Evolutionary conservation across 1,140 invertebrate species (phyloP).

Genomic region (Microplitis mediator): DNA sequence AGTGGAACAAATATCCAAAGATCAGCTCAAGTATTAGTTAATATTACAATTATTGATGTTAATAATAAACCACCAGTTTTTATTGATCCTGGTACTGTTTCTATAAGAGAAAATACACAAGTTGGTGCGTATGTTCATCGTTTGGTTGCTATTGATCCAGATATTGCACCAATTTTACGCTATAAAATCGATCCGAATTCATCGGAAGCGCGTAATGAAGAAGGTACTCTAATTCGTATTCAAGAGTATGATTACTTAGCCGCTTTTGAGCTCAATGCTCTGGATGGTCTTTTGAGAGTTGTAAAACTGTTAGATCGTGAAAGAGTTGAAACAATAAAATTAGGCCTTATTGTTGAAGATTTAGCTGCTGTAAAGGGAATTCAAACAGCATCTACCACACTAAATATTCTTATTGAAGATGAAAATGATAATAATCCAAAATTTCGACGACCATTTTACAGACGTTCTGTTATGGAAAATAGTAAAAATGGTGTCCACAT

Average conservation of each 20-base stretch:
- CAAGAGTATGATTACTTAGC: constrained; percentile 76
- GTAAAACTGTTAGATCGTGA: constrained; percentile 80
- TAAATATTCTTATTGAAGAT: constrained; percentile 80
- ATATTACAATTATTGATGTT: constrained; percentile 86
- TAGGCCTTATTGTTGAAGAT: constrained; percentile 83
- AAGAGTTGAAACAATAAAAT: constrained; percentile 77
- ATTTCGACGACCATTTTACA: constrained; percentile 80
- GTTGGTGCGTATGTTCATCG: constrained; percentile 74
- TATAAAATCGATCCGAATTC: constrained; percentile 74
- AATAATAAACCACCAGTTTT: constrained; percentile 89
- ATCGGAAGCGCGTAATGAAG: constrained; percentile 81
- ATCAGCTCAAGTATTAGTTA: constrained; percentile 74
- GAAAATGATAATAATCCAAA: constrained; percentile 92
- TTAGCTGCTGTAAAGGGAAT: constrained; percentile 75
- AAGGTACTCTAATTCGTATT: constrained; percentile 72
- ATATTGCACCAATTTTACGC: constrained; percentile 76
- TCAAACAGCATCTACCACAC: constrained; percentile 73
- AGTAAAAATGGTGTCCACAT: constrained; percentile 84
- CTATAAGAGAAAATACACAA: constrained; percentile 77
- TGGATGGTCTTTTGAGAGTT: constrained; percentile 74
- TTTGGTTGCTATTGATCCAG: constrained; percentile 78
- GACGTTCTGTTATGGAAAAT: constrained; percentile 83
- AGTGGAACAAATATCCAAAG: constrained; percentile 84
- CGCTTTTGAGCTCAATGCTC: constrained; percentile 75
- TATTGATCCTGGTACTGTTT: constrained; percentile 70